Evolutionary conservation across 2,797 vertebrate species (phyloP), one percentile per base, ranked within the genome.

Genomic region (Uromys caudimaculatus): DNA sequence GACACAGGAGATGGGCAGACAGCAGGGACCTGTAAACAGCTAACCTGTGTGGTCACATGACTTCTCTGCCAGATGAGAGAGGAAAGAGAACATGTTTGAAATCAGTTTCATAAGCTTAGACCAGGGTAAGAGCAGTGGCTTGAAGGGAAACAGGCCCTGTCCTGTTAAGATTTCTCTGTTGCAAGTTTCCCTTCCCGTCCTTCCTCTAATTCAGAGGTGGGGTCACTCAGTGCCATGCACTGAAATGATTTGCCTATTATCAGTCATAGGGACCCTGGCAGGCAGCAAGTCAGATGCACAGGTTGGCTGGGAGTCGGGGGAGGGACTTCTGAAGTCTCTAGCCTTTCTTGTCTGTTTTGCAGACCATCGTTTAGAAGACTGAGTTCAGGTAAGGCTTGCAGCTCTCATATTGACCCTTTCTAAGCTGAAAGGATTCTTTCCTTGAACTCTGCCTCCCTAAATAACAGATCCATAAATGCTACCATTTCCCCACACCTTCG

Each of bases 61-160:
- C 58, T 13, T 81, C 4, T 0, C 60, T 2, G 29, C 41, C 1
- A 19, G 54, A 62, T 21, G 0, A 0, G n/a, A 32, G n/a, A 87
- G 38, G 69, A 50, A 44, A 60, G 47, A 62, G 6, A 50, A 19
- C 0, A 0, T 3, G 24, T 11, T 32, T 14, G 54, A 79, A 38
- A 52, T 3, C 2, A 64, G 29, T 16, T 14, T 3, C 12, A 2
- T 67, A 41, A 73, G 24, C 81, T 73, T 71, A 24, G 62, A 13
- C 6, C 12, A 17, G 79, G 44, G 47, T 1, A 35, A 38, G 56
- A 90, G 11, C 17, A 56, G 67, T n/a, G 35, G 4, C 21, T 16
- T 1, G 24, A 76, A 76, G 41, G 24, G 73, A 47, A 76, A 47
- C 23, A 16, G 73, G 41, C 19, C 50, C 52, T 16, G 14, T 17